Evolutionary conservation across 2,797 vertebrate species (phyloP), one percentile per base, ranked within the genome.

Genomic region (Hoplostethus mediterraneus): DNA sequence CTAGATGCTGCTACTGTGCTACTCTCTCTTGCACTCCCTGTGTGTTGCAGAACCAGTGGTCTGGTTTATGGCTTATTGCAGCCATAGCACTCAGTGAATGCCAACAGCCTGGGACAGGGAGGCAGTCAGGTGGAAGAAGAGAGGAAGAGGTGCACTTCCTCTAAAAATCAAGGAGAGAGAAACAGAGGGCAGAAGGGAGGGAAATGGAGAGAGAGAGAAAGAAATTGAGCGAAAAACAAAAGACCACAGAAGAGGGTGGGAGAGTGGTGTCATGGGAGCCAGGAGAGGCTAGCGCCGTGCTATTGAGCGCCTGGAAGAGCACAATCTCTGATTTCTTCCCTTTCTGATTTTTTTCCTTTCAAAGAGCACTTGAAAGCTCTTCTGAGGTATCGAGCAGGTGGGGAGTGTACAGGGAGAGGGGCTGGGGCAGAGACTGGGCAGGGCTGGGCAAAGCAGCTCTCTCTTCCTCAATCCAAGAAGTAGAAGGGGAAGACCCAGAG

Each of bases 321-420:
- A 93, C 93, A 91, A 92, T 89, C 92, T 91, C 88, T 94, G 94
- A 95, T 96, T 95, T 90, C 85, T 89, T 87, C 70, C 73, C 53
- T 77, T 77, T 87, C 61, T 94, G 90, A 93, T 83, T 80, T 89
- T 86, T 81, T 93, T 74, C 82, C 53, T 96, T 96, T 95, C 94
- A 95, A 95, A 96, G 94, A 95, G 93, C 93, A 94, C 96, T 97
- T 96, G 95, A 97, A 96, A 97, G 96, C 92, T 90, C 93, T 95
- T 96, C 90, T 87, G 93, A 95, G 94, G 92, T 93, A 95, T 94
- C 89, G 92, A 94, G 94, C 82, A 95, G 94, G 95, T 95, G 95
- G 93, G 66, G 93, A 92, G 94, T 91, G 91, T 78, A 80, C 63
- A 82, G 62, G 51, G 79, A 79, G 77, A 69, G 47, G 10, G 72